Percentiles rank a stretch among this genome's conserved stretches.
phyloP scores from a whole-genome alignment of 2,888 invertebrate genomes.

The Leucophora obtusa region DNA sequence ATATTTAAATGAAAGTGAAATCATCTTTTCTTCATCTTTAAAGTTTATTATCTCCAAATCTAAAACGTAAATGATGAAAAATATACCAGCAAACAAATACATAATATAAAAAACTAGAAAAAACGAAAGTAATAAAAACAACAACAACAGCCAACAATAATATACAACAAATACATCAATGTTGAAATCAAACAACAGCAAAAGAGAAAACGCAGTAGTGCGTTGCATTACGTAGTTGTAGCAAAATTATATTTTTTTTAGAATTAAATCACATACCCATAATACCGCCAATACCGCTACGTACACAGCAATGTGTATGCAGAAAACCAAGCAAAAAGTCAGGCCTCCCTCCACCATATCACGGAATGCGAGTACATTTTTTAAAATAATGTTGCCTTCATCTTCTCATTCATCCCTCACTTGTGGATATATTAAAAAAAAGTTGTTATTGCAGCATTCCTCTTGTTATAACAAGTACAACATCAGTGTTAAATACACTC shows the following conservation, averaged over 20 bases:
- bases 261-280: too few species aligned
- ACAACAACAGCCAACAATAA: constrained; percentile 7
- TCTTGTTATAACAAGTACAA: constrained; percentile 5
- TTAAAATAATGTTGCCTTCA: not conserved
- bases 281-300: constrained; percentile 1
- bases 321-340: not conserved
- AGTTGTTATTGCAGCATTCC: constrained; percentile 26
- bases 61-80: constrained; percentile 14
- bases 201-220: constrained; percentile 32
- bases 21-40: not conserved
- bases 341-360: constrained; percentile 23
- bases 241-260: not conserved
- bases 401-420: not conserved
- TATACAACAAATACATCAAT: not conserved
- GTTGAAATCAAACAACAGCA: constrained; percentile 8
- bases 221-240: constrained; percentile 28
- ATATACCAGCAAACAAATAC: not conserved
- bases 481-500: not conserved
- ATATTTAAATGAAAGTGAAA: constrained; percentile 54
- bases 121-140: constrained; percentile 34
- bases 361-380: not conserved
- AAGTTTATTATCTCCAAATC: constrained; percentile 1
- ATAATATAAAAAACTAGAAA: constrained; percentile 27
- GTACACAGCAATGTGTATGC: not conserved
- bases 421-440: constrained; percentile 9